phyloP scores from a whole-genome alignment of 2,113 vertebrate species.

The Pomatorhinus ruficollis region DNA sequence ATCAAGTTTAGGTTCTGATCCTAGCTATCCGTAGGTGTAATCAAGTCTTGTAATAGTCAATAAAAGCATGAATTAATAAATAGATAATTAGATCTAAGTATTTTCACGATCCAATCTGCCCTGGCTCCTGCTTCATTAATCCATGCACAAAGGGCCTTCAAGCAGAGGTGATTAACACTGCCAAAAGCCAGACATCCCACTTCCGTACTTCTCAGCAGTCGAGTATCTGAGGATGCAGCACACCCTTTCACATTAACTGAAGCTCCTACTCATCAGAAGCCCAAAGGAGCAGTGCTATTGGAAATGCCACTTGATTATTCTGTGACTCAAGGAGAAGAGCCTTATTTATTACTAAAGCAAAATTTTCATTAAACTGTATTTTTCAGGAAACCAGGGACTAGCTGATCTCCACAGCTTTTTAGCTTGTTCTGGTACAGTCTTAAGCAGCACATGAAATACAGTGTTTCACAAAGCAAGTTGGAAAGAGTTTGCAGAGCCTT shows the following conservation, averaged over 20 bases:
- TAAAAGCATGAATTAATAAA: neutral
- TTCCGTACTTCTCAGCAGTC: neutral
- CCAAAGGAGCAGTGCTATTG: neutral
- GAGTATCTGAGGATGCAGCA: neutral
- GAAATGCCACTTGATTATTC: slow-evolving; percentile 38
- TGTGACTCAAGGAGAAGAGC: slow-evolving; percentile 2
- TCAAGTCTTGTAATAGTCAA: neutral
- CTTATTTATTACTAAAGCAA: slow-evolving; percentile 51
- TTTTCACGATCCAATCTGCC: neutral
- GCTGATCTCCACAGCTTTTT: neutral
- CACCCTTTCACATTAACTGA: neutral
- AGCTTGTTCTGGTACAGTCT: neutral
- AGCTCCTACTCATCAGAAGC: slow-evolving; percentile 6
- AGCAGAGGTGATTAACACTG: neutral
- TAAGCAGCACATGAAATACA: neutral
- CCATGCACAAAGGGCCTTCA: neutral
- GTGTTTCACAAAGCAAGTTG: neutral
- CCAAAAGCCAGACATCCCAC: neutral
- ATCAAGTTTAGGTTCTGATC: neutral
- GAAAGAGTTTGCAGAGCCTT: neutral
- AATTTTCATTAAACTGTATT: slow-evolving; percentile 39
- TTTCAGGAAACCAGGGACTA: slow-evolving; percentile 7
- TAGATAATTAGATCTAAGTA: neutral
- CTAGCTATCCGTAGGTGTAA: neutral
- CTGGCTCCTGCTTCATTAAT: neutral